Percentiles rank a stretch among this genome's conserved stretches.
Conservation (phyloP, 2,113 vertebrate genomes). For the Xyliphius kryptos region DNA sequence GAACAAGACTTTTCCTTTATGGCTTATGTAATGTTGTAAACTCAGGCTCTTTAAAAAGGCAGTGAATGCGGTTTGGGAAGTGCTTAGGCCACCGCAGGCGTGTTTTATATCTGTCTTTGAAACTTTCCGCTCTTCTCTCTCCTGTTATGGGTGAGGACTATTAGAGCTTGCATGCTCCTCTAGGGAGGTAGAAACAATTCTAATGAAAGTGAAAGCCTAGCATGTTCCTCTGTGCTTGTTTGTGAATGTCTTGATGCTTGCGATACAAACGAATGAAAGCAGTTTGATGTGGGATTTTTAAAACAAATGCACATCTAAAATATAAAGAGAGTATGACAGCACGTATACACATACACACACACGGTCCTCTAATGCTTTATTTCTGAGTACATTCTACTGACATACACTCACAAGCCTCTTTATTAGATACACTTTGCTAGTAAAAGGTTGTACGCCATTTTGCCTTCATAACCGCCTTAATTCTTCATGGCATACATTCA, state of each 20-base stretch:
- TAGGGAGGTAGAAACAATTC: conserved; percentile 40
- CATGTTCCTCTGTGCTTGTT: conserved; percentile 30
- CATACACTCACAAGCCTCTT: no score
- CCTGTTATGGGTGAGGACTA: conserved; percentile 32
- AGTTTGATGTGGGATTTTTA: conserved; percentile 21
- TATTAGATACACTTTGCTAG: no score
- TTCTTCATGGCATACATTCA: no score
- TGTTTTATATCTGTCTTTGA: conserved; percentile 40
- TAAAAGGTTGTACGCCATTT: no score
- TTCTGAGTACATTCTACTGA: no score
- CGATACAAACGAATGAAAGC: conserved; percentile 35
- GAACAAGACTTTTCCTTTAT: no score
- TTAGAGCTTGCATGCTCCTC: conserved; percentile 40
- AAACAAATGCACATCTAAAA: not conserved
- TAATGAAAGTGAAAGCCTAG: conserved; percentile 12
- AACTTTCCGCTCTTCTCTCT: conserved; percentile 39
- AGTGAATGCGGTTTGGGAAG: conserved; percentile 14
- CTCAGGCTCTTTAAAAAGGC: no score
- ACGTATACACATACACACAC: not conserved
- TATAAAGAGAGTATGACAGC: conserved; percentile 14
- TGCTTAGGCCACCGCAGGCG: no score
- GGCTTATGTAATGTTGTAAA: no score
- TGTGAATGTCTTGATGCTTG: conserved; percentile 32
- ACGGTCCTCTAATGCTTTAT: no score
- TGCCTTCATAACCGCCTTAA: no score